phyloP scores from a whole-genome alignment of 2,113 vertebrate species.

The Pandion haliaetus region DNA sequence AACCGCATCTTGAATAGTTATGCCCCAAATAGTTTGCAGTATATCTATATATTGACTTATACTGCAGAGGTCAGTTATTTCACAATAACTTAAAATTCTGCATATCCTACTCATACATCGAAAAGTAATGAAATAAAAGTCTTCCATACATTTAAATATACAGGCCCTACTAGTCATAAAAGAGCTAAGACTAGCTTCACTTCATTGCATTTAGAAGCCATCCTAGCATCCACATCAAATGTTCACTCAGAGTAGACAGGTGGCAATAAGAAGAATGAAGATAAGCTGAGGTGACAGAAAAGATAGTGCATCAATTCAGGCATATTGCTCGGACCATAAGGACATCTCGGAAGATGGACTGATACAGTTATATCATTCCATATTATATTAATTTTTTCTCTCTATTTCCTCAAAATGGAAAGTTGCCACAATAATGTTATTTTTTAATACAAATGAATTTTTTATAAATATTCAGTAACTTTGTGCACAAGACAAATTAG shows the following conservation, averaged over 20 bases:
- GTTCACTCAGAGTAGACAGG: background rate
- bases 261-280: background rate
- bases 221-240: background rate
- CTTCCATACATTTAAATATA: background rate
- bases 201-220: rapidly evolving
- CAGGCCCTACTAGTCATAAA: background rate
- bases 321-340: background rate
- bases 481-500: background rate
- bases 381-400: background rate
- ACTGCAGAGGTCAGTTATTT: background rate
- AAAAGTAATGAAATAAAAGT: background rate
- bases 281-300: background rate
- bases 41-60: background rate
- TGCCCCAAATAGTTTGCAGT: background rate
- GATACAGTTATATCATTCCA: rapidly evolving
- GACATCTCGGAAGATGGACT: background rate
- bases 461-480: too few relatives aligned
- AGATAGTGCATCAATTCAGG: rapidly evolving
- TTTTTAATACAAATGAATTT: background rate
- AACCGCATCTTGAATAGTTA: background rate
- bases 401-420: background rate
- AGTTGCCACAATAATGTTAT: rapidly evolving
- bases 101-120: rapidly evolving
- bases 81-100: background rate
- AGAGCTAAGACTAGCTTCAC: background rate